Evolutionary conservation across 2,113 vertebrate species (phyloP).

Genomic region (Rhinolophus sinicus): DNA sequence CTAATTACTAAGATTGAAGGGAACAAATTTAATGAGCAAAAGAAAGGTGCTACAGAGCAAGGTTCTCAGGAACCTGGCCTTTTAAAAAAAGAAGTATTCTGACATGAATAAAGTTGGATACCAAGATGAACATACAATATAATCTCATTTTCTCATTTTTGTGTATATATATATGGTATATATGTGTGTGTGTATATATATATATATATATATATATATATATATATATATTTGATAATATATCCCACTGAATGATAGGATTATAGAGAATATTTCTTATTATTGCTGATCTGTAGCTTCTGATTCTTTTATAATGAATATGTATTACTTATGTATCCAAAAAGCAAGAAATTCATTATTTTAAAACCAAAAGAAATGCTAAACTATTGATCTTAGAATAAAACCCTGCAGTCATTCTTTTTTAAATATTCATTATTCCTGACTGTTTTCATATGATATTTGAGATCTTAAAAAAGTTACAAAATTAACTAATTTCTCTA

Average conservation of each 20-base stretch:
- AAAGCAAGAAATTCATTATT: constrained; percentile 50
- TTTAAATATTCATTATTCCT: neutral
- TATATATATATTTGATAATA: neutral
- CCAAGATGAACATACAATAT: constrained; percentile 8
- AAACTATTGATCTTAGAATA: constrained; percentile 58
- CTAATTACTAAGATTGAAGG: constrained; percentile 47
- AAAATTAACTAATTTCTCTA: neutral
- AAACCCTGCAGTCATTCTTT: constrained; percentile 17
- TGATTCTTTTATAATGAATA: constrained; percentile 23
- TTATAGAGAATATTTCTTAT: neutral
- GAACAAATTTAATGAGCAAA: constrained; percentile 45
- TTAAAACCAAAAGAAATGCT: constrained; percentile 55
- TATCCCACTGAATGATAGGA: neutral
- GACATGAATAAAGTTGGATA: neutral
- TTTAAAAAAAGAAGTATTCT: neutral
- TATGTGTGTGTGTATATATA: neutral
- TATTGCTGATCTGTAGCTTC: neutral
- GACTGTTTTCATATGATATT: neutral
- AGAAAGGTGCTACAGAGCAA: neutral
- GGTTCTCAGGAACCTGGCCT: neutral
- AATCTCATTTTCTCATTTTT: neutral
- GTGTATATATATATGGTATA: neutral
- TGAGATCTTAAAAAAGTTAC: constrained; percentile 5
- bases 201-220: neutral
- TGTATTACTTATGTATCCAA: constrained; percentile 8